Percentiles rank a stretch among this genome's conserved stretches.
These are phyloP conservation scores for Odontomyia ornata DNA, from an alignment of 2,888 invertebrate species.

Conservation along the genomic window DNA sequence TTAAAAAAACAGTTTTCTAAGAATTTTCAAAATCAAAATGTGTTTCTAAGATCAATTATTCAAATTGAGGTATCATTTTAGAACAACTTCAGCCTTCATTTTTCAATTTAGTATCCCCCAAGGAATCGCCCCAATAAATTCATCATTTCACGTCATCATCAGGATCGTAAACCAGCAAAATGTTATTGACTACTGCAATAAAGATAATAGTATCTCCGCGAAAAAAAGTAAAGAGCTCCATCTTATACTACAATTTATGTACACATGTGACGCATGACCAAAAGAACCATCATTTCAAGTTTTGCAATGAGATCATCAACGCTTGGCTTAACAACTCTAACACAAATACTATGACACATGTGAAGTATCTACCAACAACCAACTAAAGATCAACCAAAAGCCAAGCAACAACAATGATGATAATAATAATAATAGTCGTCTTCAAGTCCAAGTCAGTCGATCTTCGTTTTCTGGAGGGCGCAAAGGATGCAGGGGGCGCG, in stretches of 20 bases:
- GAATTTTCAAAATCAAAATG: too few species aligned
- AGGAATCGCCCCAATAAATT: too few species aligned
- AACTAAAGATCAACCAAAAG: neutral
- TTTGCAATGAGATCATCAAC: conserved; percentile 41
- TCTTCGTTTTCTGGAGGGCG: neutral
- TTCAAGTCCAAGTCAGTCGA: neutral
- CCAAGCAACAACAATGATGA: neutral
- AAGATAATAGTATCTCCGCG: neutral
- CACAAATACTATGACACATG: neutral
- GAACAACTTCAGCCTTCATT: too few species aligned
- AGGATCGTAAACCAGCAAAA: neutral
- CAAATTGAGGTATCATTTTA: too few species aligned
- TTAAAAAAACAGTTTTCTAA: too few species aligned
- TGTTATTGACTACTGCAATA: neutral
- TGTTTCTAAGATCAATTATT: too few species aligned
- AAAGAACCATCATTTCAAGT: conserved; percentile 32
- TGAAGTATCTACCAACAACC: neutral
- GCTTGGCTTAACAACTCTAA: conserved; percentile 13
- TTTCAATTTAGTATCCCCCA: too few species aligned
- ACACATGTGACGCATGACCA: conserved; percentile 28
- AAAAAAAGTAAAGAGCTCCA: neutral
- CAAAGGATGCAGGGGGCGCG: neutral
- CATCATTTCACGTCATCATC: too few species aligned
- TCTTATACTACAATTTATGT: conserved; percentile 17
- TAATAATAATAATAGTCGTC: neutral